Base-by-base conservation (phyloP, 2,113 vertebrate genomes). In the Bolborhynchus lineola region DNA sequence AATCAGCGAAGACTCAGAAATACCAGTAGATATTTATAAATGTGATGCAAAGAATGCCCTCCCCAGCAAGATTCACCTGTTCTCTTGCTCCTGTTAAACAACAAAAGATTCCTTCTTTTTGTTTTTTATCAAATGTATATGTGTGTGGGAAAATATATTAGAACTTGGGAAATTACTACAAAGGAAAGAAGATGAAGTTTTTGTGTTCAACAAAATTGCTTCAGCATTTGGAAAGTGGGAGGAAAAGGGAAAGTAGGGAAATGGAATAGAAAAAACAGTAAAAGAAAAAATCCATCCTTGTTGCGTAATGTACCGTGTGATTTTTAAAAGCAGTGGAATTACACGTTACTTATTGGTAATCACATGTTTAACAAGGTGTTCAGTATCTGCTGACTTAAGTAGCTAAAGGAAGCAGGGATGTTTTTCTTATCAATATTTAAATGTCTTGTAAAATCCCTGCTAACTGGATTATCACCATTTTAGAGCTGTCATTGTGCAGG, bases 291-390 rank as follows among this genome's bases (percentile, higher is more conserved):
- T 63, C 14, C 41, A 35, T 46, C 31, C 29, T 63, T 92, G 57
- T 90, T 94, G 46, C 37, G 85, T 82, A 84, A 90, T 60, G 14
- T 53, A 49, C 35, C 49, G 88, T 77, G 52, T 41, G 44, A 46
- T 88, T 93, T 91, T 87, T 62, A 90, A 64, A 49, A 90, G 63
- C 39, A 60, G 31, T 37, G 42, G 88, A 90, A 95, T 96, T 95
- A 95, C 86, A 77, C 37, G 67, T 85, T 91, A 76, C 50, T 93
- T 94, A 62, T 17, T 90, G 60, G 50, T 93, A 95, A 97, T 95
- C 72, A 39, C 67, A 77, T 63, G 60, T 78, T 63, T 94, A 90
- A 89, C 62, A 93, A 94, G 87, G 65, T 93, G 72, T 82, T 96
- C 71, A 57, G 41, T 55, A 55, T 93, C 64, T 92, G 49, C 78